Evolutionary conservation across 2,113 vertebrate genomes (phyloP).

Genomic region (Sclerurus mexicanus): DNA sequence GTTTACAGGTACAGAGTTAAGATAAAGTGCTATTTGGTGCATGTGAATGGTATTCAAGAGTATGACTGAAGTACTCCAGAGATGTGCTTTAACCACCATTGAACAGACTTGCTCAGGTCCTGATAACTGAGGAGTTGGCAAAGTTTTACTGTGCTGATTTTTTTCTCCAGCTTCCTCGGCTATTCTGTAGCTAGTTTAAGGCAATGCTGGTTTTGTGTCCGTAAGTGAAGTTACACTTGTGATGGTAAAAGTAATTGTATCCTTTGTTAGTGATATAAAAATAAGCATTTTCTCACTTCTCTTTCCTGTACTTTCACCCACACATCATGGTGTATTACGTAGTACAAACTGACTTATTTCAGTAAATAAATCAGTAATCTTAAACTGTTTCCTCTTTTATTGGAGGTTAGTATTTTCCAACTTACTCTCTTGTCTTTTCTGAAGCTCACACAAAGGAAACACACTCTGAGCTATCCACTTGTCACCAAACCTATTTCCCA

Average conservation of each 20-base stretch:
- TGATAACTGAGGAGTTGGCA: not conserved
- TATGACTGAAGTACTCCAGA: not conserved
- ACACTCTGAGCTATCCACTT: not conserved
- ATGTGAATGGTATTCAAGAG: not conserved
- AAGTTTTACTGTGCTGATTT: not conserved
- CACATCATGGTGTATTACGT: not conserved
- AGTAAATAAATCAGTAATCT: not conserved
- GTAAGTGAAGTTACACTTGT: not conserved
- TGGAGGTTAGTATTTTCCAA: not conserved
- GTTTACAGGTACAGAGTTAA: not conserved
- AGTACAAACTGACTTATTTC: not conserved
- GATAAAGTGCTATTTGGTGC: not conserved
- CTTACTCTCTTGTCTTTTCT: not conserved
- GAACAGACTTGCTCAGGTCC: not conserved
- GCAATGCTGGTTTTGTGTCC: not conserved
- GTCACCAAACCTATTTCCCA: not conserved
- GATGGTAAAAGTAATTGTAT: not conserved
- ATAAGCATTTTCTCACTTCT: not conserved
- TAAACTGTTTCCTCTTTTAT: not conserved
- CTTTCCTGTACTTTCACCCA: not conserved
- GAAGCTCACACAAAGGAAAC: not conserved
- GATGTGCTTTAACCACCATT: not conserved
- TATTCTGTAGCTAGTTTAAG: not conserved
- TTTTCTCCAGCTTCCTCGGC: not conserved
- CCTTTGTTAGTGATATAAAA: not conserved